These are phyloP conservation scores for Caerostris darwini DNA, from an alignment of 1,140 invertebrate species.

Conservation along the genomic window DNA sequence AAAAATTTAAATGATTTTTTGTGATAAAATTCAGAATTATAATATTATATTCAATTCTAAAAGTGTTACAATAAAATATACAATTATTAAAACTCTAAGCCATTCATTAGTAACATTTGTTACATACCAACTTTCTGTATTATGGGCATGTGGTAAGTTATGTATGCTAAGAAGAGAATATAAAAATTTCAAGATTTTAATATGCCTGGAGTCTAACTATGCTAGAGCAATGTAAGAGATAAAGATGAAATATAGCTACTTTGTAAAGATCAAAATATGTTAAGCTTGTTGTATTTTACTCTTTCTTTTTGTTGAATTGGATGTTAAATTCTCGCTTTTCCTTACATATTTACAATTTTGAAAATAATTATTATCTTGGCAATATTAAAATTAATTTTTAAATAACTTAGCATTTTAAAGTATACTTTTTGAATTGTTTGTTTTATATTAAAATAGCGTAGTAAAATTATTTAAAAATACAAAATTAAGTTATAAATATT, in stretches of 20 bases:
- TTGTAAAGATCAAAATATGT: neutral
- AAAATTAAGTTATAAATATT: too few species aligned
- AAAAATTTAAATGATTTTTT: too few species aligned
- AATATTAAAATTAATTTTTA: too few species aligned
- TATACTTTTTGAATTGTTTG: too few species aligned
- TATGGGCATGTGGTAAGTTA: neutral
- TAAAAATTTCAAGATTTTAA: neutral
- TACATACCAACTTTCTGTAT: neutral
- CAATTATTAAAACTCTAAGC: neutral
- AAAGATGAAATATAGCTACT: conserved; percentile 25
- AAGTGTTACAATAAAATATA: too few species aligned
- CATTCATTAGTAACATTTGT: neutral
- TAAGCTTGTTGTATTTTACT: neutral
- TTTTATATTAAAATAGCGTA: too few species aligned
- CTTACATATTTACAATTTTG: neutral
- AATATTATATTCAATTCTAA: too few species aligned
- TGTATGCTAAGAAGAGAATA: conserved; percentile 4
- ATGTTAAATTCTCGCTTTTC: neutral
- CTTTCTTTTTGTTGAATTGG: neutral
- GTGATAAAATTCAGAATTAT: too few species aligned
- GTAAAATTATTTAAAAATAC: too few species aligned
- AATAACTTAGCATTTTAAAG: too few species aligned
- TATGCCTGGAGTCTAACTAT: neutral
- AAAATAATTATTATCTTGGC: neutral
- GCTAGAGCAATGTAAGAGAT: neutral